Base-by-base conservation (phyloP, 2,888 invertebrate species). In the Subacronicta megacephala region DNA sequence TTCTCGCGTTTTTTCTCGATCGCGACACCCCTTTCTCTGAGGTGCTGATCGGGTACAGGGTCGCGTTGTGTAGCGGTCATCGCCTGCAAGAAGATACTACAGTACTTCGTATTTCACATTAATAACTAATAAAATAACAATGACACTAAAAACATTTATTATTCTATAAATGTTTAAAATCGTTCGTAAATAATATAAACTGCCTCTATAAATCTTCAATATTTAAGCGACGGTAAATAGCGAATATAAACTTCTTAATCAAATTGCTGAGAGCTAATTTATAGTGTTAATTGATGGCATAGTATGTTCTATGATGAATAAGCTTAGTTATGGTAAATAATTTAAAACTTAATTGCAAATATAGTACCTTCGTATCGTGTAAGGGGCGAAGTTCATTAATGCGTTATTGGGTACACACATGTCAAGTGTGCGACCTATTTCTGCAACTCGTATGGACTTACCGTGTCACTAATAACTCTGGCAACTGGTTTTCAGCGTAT, bases 21-120 rank as follows among this genome's bases (percentile, higher is more conserved):
- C 1, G 41, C 9, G 53, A 0, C 45, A 64, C n/a, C 68, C 68
- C 59, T 71, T 17, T 6, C 7, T 18, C 16, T 20, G 13, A 31
- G 41, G 16, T 10, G 23, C 5, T 38, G 35, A 49, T 54, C 35
- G 72, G 38, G 68, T 72, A 61, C 69, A 69, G 54, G 69, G 72
- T 56, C 61, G 57, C 33, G 1, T 2, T 33, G n/a, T 20, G 33
- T 50, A 47, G 56, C 67, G 57, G 67, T 57, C 67, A 72, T 54
- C 46, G 50, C 46, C 51, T 42, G 41, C 41, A 35, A 41, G n/a
- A n/a, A n/a, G n/a, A n/a, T n/a, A n/a, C n/a, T n/a, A n/a, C n/a
- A n/a, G 3, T 16, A 29, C 44, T 31, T n/a, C 44, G 23, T 43
- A 9, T 1, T n/a, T 0, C 3, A n/a, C 29, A n/a, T 4, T n/a